Evolutionary conservation across 2,113 vertebrate genomes (phyloP).

Genomic region (Tupaia tana): DNA sequence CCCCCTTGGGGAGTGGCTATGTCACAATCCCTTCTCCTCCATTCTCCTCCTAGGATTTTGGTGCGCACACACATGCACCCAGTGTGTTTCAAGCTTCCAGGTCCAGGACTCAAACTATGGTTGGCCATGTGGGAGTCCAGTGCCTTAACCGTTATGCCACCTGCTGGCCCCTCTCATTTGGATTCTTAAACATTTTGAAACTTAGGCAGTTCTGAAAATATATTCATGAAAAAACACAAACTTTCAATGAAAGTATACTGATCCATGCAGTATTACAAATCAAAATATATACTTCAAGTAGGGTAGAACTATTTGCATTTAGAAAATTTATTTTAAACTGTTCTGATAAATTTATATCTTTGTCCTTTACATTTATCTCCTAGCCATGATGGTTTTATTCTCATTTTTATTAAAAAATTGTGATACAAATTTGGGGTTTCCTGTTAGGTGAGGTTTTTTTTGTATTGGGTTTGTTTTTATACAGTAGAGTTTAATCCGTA

Average conservation of each 20-base stretch:
- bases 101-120: no score
- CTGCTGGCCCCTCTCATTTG: neutral
- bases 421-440: conserved; percentile 69
- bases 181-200: conserved; percentile 15
- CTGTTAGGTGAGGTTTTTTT: conserved; percentile 80
- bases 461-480: conserved; percentile 60
- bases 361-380: conserved; percentile 42
- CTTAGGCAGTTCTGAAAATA: conserved; percentile 27
- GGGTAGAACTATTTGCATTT: conserved; percentile 7
- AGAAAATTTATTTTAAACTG: conserved; percentile 39
- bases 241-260: conserved; percentile 5
- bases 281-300: conserved; percentile 39
- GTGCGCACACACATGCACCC: no score
- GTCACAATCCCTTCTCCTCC: no score
- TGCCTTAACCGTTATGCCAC: no score
- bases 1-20: no score
- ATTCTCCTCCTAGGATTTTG: no score
- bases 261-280: neutral
- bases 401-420: conserved; percentile 59
- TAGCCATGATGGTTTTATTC: conserved; percentile 49
- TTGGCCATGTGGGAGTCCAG: no score
- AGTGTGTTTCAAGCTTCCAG: no score
- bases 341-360: conserved; percentile 56
- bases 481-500: conserved; percentile 67
- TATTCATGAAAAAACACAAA: neutral